Evolutionary conservation across 1,140 invertebrate species (phyloP).

Genomic region (Lethocerus indicus): DNA sequence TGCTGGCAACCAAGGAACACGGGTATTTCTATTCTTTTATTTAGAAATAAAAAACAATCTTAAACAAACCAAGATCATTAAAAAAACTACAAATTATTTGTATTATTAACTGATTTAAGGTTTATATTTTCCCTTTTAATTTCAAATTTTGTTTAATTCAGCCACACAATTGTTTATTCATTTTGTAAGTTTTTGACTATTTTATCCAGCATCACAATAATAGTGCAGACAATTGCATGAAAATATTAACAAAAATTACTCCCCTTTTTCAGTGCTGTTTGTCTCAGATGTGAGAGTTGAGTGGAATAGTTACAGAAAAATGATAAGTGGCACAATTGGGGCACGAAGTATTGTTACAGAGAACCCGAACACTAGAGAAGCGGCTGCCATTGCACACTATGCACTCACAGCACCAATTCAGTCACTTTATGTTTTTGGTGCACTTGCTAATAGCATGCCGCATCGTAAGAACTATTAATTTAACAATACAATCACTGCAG

Average conservation of each 20-base stretch:
- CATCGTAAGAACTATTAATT: too few relatives aligned
- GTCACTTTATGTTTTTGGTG: slow-evolving; percentile 16
- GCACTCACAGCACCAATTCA: slow-evolving; percentile 17
- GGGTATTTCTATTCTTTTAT: slow-evolving; percentile 14
- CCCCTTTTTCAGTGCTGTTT: slow-evolving; percentile 24
- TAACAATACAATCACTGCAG: too few relatives aligned
- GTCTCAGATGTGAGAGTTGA: slow-evolving; percentile 25
- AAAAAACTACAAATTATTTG: too few relatives aligned
- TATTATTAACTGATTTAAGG: too few relatives aligned
- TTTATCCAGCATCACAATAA: slow-evolving; percentile 3
- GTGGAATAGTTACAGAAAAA: slow-evolving; percentile 25
- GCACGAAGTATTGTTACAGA: slow-evolving; percentile 26
- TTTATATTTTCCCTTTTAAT: too few relatives aligned
- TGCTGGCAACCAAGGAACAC: slow-evolving; percentile 23
- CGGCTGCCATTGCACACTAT: slow-evolving; percentile 19
- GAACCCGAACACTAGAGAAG: slow-evolving; percentile 25
- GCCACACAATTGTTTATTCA: too few relatives aligned
- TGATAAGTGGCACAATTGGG: slow-evolving; percentile 20
- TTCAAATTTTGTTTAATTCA: too few relatives aligned
- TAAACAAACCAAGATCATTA: background rate
- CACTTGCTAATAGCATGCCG: slow-evolving; percentile 17
- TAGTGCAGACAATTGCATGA: slow-evolving; percentile 27
- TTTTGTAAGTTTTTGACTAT: background rate
- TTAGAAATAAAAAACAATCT: background rate
- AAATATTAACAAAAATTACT: slow-evolving; percentile 9